Evolutionary conservation across 2,113 vertebrate species (phyloP), one percentile per base, ranked within the genome.

Genomic region (Gasterosteus aculeatus): DNA sequence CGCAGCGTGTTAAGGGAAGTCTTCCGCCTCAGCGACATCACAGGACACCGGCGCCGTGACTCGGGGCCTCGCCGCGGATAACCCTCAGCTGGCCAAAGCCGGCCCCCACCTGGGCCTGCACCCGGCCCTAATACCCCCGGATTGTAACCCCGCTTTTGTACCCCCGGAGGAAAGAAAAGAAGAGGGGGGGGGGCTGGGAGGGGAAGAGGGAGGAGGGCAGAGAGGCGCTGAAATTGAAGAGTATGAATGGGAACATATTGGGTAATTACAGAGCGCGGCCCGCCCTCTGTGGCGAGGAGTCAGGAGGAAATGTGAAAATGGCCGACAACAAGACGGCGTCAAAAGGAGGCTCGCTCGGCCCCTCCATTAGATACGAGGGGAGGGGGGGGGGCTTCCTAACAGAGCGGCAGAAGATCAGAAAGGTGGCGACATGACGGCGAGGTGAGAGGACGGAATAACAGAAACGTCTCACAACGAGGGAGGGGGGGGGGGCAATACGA

Each of bases 1-100:
- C 65, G 72, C 83, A 68, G 85, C 83, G 65, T 79, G 90, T 89
- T 92, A 91, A 93, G 88, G 69, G 89, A 89, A 91, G 85, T 88
- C 93, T 94, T 94, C 92, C 92, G 92, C 92, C 90, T 93, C 92
- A 94, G 92, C 88, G 77, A 92, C 93, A 94, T 94, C 93, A 94
- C 87, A 93, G 80, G 81, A 90, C 82, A 84, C 81, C 88, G 81
- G 80, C 82, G 85, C 83, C 70, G 71, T 85, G 91, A 91, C 88
- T 90, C 85, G 73, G 87, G 84, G 75, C 86, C 86, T 84, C 72
- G 69, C 85, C 77, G 62, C 42, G 87, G 86, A 93, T 90, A 90
- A 92, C 89, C 91, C 91, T 90, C 90, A 92, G 89, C 88, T 91
- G 91, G 84, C 91, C 92, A 91, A 91, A 90, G 88, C 91, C 88